Conservation (phyloP, 92 coral and sea anemone genomes). For the Diadumene lineata region DNA sequence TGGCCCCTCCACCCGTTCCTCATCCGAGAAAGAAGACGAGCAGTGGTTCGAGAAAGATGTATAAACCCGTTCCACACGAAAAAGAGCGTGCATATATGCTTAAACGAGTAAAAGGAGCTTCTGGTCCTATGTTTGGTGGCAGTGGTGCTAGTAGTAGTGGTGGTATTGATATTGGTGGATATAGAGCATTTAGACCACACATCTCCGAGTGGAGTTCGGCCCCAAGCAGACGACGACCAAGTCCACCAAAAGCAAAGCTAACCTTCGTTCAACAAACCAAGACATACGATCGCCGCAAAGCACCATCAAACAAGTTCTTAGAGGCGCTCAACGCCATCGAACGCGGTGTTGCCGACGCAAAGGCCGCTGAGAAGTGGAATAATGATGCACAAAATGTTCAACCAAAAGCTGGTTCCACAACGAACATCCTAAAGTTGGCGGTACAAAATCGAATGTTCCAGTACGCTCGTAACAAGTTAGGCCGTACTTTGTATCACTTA, state of each 20-base stretch:
- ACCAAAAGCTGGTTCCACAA: not conserved
- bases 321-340: conserved; percentile 83
- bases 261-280: conserved; percentile 33
- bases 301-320: conserved; percentile 79
- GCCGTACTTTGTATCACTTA: conserved; percentile 50
- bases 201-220: no score
- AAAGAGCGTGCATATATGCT: no score
- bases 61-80: not conserved
- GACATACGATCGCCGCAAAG: conserved; percentile 51
- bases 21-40: no score
- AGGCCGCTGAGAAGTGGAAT: conserved; percentile 18
- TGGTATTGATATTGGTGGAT: not conserved
- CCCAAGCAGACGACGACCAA: no score
- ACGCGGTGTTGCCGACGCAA: conserved; percentile 69
- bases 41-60: not conserved
- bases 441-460: conserved; percentile 42
- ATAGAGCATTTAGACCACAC: no score
- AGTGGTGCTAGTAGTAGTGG: not conserved
- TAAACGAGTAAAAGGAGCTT: no score
- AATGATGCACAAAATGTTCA: not conserved
- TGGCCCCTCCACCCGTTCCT: not conserved
- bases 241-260: conserved; percentile 10
- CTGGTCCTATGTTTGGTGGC: no score
- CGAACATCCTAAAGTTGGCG: conserved; percentile 32
- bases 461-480: conserved; percentile 53